phyloP scores from a whole-genome alignment of 2,888 invertebrate genomes.

The Himalopsyche anomala region DNA sequence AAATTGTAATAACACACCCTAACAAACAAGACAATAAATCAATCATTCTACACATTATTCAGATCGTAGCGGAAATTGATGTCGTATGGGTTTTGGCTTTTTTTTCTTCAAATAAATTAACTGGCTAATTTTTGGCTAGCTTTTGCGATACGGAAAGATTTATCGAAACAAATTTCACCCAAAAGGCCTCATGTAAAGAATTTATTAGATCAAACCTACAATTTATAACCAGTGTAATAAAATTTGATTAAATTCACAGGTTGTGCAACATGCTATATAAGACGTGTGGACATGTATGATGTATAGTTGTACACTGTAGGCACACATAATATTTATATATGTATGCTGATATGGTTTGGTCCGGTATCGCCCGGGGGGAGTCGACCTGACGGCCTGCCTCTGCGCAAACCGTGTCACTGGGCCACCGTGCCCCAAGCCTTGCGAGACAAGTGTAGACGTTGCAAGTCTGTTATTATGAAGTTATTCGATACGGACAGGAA shows the following conservation, averaged over 20 bases:
- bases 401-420: constrained; percentile 26
- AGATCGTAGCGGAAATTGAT: no score
- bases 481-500: not conserved
- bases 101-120: no score
- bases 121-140: no score
- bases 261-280: constrained; percentile 6
- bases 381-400: constrained; percentile 2
- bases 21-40: no score
- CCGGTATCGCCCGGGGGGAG: constrained; percentile 1
- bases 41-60: no score
- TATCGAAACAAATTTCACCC: not conserved
- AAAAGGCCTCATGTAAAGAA: not conserved
- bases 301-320: not conserved
- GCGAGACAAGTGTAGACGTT: constrained; percentile 9
- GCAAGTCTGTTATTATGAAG: not conserved
- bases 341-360: constrained; percentile 2
- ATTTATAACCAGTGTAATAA: constrained; percentile 14
- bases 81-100: no score
- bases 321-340: not conserved
- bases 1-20: no score
- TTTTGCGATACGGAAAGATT: no score
- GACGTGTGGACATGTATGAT: constrained; percentile 3
- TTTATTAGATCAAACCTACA: not conserved
- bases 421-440: constrained; percentile 20
- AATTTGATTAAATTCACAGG: constrained; percentile 31